Evolutionary conservation across 64 coral and sea anemone species (phyloP).

Genomic region (Anthopleura sola): DNA sequence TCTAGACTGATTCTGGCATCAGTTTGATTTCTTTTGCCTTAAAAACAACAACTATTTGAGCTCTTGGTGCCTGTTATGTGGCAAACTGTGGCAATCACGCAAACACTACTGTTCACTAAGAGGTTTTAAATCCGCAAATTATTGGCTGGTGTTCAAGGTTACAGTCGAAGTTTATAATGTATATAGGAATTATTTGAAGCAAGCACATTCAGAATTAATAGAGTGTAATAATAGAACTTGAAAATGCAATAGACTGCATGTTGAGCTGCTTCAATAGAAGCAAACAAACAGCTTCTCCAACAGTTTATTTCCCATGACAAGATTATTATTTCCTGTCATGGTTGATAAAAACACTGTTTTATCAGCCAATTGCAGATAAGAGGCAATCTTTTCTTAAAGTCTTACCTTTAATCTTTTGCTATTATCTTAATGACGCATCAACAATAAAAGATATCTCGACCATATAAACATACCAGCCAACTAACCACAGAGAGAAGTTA

Average conservation of each 20-base stretch:
- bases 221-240: neutral
- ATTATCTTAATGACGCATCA: neutral
- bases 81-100: too few relatives aligned
- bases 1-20: too few relatives aligned
- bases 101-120: too few relatives aligned
- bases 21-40: too few relatives aligned
- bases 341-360: neutral
- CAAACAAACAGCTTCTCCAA: conserved; percentile 1
- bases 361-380: neutral
- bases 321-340: too few relatives aligned
- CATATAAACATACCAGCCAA: neutral
- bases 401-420: neutral
- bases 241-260: neutral
- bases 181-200: too few relatives aligned
- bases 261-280: neutral
- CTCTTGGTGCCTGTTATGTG: too few relatives aligned
- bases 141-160: too few relatives aligned
- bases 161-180: too few relatives aligned
- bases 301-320: neutral
- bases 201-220: neutral
- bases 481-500: neutral
- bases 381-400: neutral
- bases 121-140: too few relatives aligned
- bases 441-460: conserved; percentile 8
- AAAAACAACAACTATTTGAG: too few relatives aligned